phyloP scores from a whole-genome alignment of 2,797 vertebrate species.

The Hozukius guyotensis region DNA sequence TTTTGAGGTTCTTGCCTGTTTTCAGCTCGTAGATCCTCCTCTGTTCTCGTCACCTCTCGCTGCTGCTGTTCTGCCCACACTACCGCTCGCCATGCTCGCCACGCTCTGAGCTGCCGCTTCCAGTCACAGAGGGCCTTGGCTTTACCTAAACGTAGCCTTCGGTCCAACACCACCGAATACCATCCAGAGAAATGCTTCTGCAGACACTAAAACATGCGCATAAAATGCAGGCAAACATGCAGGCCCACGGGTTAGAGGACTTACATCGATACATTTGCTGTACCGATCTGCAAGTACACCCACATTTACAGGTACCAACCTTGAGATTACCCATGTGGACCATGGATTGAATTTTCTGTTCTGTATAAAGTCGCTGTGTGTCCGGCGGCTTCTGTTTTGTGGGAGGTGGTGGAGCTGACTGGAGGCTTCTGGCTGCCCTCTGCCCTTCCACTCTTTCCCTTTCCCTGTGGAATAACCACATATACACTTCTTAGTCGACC shows the following conservation, averaged over 20 bases:
- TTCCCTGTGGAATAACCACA: constrained; percentile 79
- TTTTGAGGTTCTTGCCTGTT: constrained; percentile 83
- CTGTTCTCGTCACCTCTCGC: constrained; percentile 80
- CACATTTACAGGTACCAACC: constrained; percentile 57
- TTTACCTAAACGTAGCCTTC: constrained; percentile 87
- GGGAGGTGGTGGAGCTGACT: constrained; percentile 28
- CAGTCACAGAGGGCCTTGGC: constrained; percentile 89
- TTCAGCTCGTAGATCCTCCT: constrained; percentile 85
- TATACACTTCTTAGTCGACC: neutral
- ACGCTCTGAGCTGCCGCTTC: constrained; percentile 88
- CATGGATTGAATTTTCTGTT: constrained; percentile 66
- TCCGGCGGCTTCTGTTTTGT: constrained; percentile 45
- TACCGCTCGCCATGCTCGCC: constrained; percentile 88
- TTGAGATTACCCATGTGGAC: constrained; percentile 75
- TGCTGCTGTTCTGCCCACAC: constrained; percentile 82
- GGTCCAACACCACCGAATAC: constrained; percentile 88
- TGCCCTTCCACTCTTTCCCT: constrained; percentile 72
- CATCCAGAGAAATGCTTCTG: constrained; percentile 91
- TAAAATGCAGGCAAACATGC: neutral
- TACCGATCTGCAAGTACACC: neutral
- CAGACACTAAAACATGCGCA: constrained; percentile 82
- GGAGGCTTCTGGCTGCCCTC: constrained; percentile 32
- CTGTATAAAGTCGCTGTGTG: constrained; percentile 40
- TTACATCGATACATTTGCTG: neutral
- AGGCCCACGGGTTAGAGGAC: neutral